A percentile compares a stretch with the other conserved stretches of the same genome.
phyloP scores from a whole-genome alignment of 2,113 vertebrate genomes.

The Panthera uncia region DNA sequence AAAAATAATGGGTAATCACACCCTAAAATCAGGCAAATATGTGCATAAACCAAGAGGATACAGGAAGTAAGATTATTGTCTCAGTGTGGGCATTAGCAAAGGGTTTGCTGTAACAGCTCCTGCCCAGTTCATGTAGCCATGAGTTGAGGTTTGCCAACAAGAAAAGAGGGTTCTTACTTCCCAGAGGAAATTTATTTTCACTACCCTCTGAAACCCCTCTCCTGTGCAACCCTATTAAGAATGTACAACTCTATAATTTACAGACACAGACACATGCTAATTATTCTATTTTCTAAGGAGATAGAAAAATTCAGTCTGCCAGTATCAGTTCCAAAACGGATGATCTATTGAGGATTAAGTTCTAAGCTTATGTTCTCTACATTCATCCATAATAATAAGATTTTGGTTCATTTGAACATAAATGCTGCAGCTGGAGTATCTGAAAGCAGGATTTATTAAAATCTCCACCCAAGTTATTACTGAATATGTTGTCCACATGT shows the following conservation, averaged over 20 bases:
- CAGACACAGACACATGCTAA: slow-evolving; percentile 29
- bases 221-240: neutral
- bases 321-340: neutral
- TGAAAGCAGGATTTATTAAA: slow-evolving; percentile 64
- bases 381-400: slow-evolving; percentile 55
- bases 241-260: slow-evolving; percentile 28
- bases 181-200: neutral
- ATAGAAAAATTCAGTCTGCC: slow-evolving; percentile 42
- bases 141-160: neutral
- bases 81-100: neutral
- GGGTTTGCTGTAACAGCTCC: neutral
- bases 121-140: neutral
- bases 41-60: neutral
- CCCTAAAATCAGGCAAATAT: neutral
- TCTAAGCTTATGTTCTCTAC: slow-evolving; percentile 54
- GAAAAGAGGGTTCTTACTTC: neutral
- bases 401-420: slow-evolving; percentile 51
- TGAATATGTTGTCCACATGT: slow-evolving; percentile 18
- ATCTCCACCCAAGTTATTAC: slow-evolving; percentile 29
- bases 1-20: neutral
- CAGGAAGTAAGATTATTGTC: neutral
- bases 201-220: neutral
- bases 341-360: slow-evolving; percentile 27
- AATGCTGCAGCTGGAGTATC: slow-evolving; percentile 41
- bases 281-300: slow-evolving; percentile 51